Base-by-base conservation (phyloP, 2,888 invertebrate species). In the Mamestra brassicae region DNA sequence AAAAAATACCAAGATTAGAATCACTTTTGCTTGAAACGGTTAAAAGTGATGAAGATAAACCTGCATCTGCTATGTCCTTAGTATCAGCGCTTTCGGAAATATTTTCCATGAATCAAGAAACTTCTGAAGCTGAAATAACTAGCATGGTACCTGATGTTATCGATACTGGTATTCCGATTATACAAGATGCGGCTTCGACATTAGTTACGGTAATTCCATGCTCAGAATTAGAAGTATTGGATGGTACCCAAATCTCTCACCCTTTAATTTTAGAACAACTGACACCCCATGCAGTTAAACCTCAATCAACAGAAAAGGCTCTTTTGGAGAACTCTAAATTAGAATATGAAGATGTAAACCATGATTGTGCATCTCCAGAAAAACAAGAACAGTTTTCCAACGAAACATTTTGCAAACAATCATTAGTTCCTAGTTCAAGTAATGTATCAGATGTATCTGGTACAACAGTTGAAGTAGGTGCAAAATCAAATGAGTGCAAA, bases 41-140 rank as follows among this genome's bases (percentile, higher is more conserved):
- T 13, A 26, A 52, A 68, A 57, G 7, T 57, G 52, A 45, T 63
- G 45, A 61, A 61, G 4, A 26, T 34, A 47, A 54, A 66, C 15
- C 66, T 34, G 34, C n/a, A n/a, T 15, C 62, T 17, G 52, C 45
- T 45, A 11, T 68, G 26, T 57, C 57, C 26, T 76, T 76, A 52
- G 42, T 57, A 57, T 68, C 76, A n/a, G 50, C 68, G 13, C 62
- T 76, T 45, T 66, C 78, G 42, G 62, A 72, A n/a, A 58, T 71
- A 47, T 58, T 58, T 58, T 26, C 15, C 42, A 17, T 57, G 11
- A 42, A 42, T 67, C 66, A 67, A 50, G 63, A 63, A 38, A 38
- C 17, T 71, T 8, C 42, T 52, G 17, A 70, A 38, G 11, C 3
- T 26, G 17, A n/a, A 0, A 5, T 13, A n/a, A 63, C n/a, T n/a